Conservation (phyloP, 2,888 invertebrate genomes). For the Platerodrilus igneus region DNA sequence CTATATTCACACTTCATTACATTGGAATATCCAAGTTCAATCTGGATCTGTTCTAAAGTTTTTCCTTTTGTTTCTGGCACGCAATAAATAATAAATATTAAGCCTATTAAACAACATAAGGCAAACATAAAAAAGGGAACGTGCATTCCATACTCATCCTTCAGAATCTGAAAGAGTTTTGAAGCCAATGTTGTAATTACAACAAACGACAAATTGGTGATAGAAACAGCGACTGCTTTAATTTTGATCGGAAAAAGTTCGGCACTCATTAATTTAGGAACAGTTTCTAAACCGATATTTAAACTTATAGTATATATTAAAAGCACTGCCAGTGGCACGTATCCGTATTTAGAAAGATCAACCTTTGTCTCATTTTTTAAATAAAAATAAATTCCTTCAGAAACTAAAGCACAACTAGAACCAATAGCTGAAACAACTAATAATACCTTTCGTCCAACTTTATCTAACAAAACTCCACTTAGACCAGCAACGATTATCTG, state of each 20-base stretch:
- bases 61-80: conserved; percentile 70
- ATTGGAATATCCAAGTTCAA: too few relatives aligned
- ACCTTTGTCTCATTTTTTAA: conserved; percentile 39
- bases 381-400: conserved; percentile 45
- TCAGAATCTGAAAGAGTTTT: conserved; percentile 49
- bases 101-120: conserved; percentile 56
- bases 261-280: conserved; percentile 49
- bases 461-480: conserved; percentile 56
- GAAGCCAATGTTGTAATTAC: conserved; percentile 46
- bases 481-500: conserved; percentile 54
- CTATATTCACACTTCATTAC: too few relatives aligned
- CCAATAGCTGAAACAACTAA: conserved; percentile 52
- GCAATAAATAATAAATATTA: conserved; percentile 56
- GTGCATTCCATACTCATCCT: conserved; percentile 57
- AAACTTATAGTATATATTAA: too few relatives aligned
- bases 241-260: conserved; percentile 53
- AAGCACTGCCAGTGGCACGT: conserved; percentile 47
- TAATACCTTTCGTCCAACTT: conserved; percentile 58
- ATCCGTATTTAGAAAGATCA: conserved; percentile 34
- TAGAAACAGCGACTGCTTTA: conserved; percentile 52
- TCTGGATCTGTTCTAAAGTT: conserved; percentile 65
- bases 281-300: conserved; percentile 50
- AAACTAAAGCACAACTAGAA: conserved; percentile 40
- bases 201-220: conserved; percentile 50
- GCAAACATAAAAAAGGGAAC: conserved; percentile 64